Evolutionary conservation across 2,888 invertebrate genomes (phyloP).

Genomic region (Lasiommata megera): DNA sequence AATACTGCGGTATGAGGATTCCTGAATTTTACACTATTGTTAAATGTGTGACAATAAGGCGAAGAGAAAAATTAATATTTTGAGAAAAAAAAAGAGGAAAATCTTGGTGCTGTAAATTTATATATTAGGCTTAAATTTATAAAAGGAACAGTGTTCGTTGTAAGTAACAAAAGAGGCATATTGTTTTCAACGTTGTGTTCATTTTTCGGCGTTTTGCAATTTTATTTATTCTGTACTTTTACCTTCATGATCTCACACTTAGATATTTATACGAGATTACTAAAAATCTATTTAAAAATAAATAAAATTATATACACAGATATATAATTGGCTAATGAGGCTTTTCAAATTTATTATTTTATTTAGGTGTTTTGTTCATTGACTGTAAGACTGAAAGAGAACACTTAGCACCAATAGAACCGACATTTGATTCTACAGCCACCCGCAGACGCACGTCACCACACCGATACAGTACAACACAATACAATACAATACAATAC

Average conservation of each 20-base stretch:
- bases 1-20: constrained; percentile 75
- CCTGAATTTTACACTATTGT: constrained; percentile 75
- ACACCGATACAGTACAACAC: constrained; percentile 21
- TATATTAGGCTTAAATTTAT: constrained; percentile 81
- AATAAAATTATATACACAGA: constrained; percentile 67
- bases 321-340: constrained; percentile 79
- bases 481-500: background rate
- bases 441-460: constrained; percentile 65
- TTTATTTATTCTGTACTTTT: constrained; percentile 76
- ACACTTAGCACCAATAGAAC: constrained; percentile 67
- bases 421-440: constrained; percentile 32
- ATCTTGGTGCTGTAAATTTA: constrained; percentile 82
- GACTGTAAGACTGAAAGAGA: constrained; percentile 70
- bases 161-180: constrained; percentile 79
- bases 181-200: constrained; percentile 77
- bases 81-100: constrained; percentile 72
- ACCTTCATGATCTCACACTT: constrained; percentile 79
- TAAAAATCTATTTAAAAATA: constrained; percentile 66
- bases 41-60: constrained; percentile 80
- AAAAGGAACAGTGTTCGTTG: constrained; percentile 73
- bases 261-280: constrained; percentile 80
- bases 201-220: constrained; percentile 71
- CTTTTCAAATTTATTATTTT: constrained; percentile 71
- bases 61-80: constrained; percentile 75
- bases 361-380: constrained; percentile 66